Percentiles rank a stretch among this genome's conserved stretches.
Evolutionary conservation across 1,140 invertebrate species (phyloP).

Genomic region (Papilio dardanus): DNA sequence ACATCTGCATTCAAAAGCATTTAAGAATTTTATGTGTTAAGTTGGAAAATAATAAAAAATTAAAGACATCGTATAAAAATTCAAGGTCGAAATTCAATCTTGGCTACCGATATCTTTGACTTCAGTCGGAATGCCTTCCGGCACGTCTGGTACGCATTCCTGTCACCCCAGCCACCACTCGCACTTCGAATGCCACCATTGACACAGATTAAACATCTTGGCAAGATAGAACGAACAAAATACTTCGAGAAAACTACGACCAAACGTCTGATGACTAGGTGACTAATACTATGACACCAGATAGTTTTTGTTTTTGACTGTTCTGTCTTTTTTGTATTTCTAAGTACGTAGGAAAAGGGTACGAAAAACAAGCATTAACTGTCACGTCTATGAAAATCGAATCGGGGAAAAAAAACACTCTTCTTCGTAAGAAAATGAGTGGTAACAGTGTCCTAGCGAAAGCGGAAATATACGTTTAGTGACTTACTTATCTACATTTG

Average conservation of each 20-base stretch:
- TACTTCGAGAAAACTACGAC: neutral
- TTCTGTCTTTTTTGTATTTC: neutral
- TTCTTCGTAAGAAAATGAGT: constrained; percentile 43
- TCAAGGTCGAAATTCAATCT: constrained; percentile 3
- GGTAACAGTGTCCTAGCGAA: constrained; percentile 29
- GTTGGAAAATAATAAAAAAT: neutral
- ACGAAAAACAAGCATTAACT: constrained; percentile 58
- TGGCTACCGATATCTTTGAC: constrained; percentile 2
- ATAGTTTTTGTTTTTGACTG: too few species aligned
- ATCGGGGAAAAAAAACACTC: constrained; percentile 64
- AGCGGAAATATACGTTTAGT: constrained; percentile 31
- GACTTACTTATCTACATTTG: too few species aligned
- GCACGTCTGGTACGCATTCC: constrained; percentile 50
- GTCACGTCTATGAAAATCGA: constrained; percentile 58
- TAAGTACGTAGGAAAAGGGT: constrained; percentile 42
- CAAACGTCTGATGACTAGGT: neutral
- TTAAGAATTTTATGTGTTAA: too few species aligned
- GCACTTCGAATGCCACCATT: constrained; percentile 33
- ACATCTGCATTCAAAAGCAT: too few species aligned
- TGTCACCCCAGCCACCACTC: constrained; percentile 44
- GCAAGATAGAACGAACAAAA: neutral
- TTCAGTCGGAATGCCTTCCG: constrained; percentile 39
- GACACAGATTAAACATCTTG: constrained; percentile 25
- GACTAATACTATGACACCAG: neutral
- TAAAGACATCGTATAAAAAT: neutral